Base-by-base conservation (phyloP, 2,888 invertebrate genomes). In the Oscheius onirici region DNA sequence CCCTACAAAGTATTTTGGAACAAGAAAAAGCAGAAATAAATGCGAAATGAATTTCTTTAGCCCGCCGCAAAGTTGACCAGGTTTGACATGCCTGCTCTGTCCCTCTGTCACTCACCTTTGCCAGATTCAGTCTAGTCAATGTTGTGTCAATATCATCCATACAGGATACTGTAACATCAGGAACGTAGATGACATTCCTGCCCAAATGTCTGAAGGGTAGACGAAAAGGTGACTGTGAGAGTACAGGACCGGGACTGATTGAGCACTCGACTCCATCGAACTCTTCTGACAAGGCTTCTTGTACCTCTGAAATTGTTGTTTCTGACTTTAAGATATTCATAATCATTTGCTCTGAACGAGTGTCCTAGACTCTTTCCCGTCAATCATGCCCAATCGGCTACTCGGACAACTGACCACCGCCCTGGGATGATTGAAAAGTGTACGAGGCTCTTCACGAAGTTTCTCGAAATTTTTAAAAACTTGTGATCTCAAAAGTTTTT, bases 231-330 rank as follows among this genome's bases (percentile, higher is more conserved):
- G 72, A 65, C 34, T 74, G 73, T 11, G 80, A 75, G 17, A 84
- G 71, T 34, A 81, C 82, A n/a, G 83, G 83, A 20, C 84, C 83
- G 0, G 80, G 72, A 6, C 77, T 81, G 76, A 83, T 75, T 58
- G 77, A 78, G 67, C 83, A 83, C 40, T 83, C 84, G 24, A 84
- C 79, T 6, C 77, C 78, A 22, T 79, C 79, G 66, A 83, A 81
- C 13, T 68, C 71, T 26, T 77, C 78, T 26, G 74, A 76, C 24
- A 83, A 65, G 3, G 77, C 78, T 22, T 81, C 79, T 75, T 81
- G 81, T 22, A 83, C 75, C 60, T 83, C 81, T 80, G 75, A 40
- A 78, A 75, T 20, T 6, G 13, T 17, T 22, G 3, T 52, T 52
- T 20, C 24, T 6, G 5, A 13, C 24, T 52, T 15, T 20, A 24